Conservation (phyloP, 2,888 invertebrate genomes). For the Galeopsomyia nigrocyanea region DNA sequence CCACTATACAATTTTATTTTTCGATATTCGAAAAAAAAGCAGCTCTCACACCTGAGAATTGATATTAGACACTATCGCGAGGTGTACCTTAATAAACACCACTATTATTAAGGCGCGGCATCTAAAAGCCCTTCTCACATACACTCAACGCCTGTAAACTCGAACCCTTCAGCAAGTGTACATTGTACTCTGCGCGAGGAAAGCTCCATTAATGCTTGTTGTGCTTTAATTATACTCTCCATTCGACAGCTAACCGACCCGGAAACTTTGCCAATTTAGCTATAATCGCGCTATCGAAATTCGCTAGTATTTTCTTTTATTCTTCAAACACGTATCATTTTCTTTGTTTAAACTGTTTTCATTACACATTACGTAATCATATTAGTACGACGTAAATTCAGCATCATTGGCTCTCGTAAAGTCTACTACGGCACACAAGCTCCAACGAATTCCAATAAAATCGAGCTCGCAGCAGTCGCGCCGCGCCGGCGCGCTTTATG, state of each 20-base stretch:
- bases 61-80: no score
- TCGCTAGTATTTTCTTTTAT: no score
- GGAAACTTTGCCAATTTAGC: slow-evolving; percentile 31
- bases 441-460: slow-evolving; percentile 45
- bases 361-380: no score
- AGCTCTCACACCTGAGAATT: no score
- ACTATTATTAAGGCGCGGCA: slow-evolving; percentile 58
- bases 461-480: slow-evolving; percentile 2
- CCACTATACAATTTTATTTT: no score
- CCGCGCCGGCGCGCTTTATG: slow-evolving; percentile 20
- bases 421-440: slow-evolving; percentile 1
- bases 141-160: slow-evolving; percentile 18
- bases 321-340: no score
- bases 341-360: no score
- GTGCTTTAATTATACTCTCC: neutral
- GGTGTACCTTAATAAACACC: slow-evolving; percentile 57
- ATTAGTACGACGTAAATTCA: neutral
- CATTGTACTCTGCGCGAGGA: slow-evolving; percentile 5
- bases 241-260: slow-evolving; percentile 23
- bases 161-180: slow-evolving; percentile 6
- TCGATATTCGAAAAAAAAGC: no score
- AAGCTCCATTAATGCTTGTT: slow-evolving; percentile 24
- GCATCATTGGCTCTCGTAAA: neutral
- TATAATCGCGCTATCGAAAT: slow-evolving; percentile 1
- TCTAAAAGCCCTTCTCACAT: slow-evolving; percentile 50